These are phyloP conservation scores for Setophaga coronata DNA, from an alignment of 2,113 vertebrate species.

Conservation along the genomic window DNA sequence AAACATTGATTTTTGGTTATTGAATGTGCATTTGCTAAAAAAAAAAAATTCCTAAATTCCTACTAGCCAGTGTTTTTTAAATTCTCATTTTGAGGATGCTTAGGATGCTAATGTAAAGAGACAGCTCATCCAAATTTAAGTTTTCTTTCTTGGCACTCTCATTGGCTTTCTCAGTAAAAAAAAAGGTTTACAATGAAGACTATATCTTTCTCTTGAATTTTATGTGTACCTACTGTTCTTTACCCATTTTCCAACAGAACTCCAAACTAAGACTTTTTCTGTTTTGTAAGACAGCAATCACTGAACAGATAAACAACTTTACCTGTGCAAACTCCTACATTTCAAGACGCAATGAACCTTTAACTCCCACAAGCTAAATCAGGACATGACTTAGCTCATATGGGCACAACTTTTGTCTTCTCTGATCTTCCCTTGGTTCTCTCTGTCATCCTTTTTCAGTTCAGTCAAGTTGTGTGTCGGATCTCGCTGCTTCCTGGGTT, in stretches of 20 bases:
- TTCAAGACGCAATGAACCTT: neutral
- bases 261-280: neutral
- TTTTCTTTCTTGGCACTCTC: neutral
- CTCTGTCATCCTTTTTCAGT: neutral
- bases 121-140: neutral
- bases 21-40: neutral
- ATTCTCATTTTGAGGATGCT: neutral
- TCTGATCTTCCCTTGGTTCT: neutral
- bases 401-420: neutral
- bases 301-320: neutral
- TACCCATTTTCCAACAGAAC: neutral
- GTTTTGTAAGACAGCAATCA: neutral
- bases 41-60: neutral
- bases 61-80: neutral
- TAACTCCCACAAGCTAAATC: neutral
- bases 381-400: neutral
- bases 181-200: neutral
- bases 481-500: neutral
- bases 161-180: neutral
- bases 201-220: neutral
- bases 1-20: neutral
- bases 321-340: neutral
- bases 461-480: neutral
- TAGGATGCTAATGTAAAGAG: neutral
- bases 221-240: neutral